Conservation (phyloP, 2,113 vertebrate genomes). For the Ascaphus truei region DNA sequence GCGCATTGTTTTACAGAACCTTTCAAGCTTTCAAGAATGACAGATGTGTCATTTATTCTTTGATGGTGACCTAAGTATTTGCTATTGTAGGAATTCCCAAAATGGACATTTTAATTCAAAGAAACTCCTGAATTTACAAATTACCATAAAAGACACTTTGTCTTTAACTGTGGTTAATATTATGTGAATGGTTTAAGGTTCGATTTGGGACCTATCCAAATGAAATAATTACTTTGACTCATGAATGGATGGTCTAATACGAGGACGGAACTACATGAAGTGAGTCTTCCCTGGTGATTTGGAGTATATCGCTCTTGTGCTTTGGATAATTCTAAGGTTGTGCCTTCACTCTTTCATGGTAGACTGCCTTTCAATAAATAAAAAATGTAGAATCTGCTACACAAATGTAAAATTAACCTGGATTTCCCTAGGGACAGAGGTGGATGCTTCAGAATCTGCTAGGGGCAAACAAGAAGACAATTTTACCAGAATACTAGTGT, state of each 20-base stretch:
- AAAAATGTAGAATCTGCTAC: constrained; percentile 69
- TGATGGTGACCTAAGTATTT: neutral
- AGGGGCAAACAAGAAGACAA: constrained; percentile 56
- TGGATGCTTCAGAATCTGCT: constrained; percentile 47
- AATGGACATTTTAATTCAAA: neutral
- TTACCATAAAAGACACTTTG: constrained; percentile 5
- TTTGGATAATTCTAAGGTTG: constrained; percentile 68
- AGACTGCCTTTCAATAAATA: constrained; percentile 79
- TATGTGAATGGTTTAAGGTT: constrained; percentile 18
- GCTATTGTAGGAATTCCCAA: neutral
- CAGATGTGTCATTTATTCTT: neutral
- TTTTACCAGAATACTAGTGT: constrained; percentile 66
- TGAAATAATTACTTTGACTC: constrained; percentile 50
- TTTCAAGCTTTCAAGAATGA: neutral
- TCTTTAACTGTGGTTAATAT: constrained; percentile 26
- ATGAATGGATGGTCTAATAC: constrained; percentile 54
- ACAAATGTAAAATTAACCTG: constrained; percentile 79
- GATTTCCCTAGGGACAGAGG: constrained; percentile 60
- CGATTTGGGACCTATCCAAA: constrained; percentile 35
- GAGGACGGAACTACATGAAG: constrained; percentile 52
- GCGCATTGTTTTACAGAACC: neutral
- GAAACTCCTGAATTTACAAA: neutral
- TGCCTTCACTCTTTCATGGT: constrained; percentile 66
- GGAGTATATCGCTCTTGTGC: constrained; percentile 48
- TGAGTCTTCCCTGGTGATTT: constrained; percentile 41